phyloP scores from a whole-genome alignment of 2,113 vertebrate species.

The Tyto alba region DNA sequence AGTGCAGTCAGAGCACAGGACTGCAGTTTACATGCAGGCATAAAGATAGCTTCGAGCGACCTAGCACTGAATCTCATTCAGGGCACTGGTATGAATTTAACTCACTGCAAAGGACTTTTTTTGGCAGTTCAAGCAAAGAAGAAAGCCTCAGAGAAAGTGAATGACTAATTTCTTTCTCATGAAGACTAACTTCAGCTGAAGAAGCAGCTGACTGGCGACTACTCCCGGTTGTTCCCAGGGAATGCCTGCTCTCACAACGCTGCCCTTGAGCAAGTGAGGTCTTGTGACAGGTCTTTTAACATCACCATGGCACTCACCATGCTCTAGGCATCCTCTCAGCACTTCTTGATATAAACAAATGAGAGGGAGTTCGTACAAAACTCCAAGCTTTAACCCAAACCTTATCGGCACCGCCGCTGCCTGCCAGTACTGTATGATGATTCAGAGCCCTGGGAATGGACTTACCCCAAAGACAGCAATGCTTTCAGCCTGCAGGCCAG shows the following conservation, averaged over 20 bases:
- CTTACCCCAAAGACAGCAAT: not conserved
- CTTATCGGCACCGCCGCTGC: not conserved
- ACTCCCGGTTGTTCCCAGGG: not conserved
- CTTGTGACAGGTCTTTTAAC: not conserved
- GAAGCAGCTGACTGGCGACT: not conserved
- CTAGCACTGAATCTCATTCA: not conserved
- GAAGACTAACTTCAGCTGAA: not conserved
- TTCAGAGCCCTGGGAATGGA: not conserved
- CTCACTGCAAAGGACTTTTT: not conserved
- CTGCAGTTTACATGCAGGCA: not conserved
- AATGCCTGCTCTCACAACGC: rapidly evolving
- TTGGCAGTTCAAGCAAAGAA: not conserved
- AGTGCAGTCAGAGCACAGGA: not conserved
- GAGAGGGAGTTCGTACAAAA: not conserved
- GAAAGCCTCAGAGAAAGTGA: not conserved
- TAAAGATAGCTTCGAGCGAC: not conserved
- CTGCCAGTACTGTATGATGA: not conserved
- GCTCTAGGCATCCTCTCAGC: not conserved
- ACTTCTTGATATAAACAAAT: not conserved
- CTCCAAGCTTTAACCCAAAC: not conserved
- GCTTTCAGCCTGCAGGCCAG: not conserved
- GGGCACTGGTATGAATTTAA: not conserved
- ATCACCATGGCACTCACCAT: not conserved
- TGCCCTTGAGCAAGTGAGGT: not conserved
- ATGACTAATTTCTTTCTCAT: not conserved